Evolutionary conservation across 2,797 vertebrate species (phyloP).

Genomic region (Hafferia zeledoni): DNA sequence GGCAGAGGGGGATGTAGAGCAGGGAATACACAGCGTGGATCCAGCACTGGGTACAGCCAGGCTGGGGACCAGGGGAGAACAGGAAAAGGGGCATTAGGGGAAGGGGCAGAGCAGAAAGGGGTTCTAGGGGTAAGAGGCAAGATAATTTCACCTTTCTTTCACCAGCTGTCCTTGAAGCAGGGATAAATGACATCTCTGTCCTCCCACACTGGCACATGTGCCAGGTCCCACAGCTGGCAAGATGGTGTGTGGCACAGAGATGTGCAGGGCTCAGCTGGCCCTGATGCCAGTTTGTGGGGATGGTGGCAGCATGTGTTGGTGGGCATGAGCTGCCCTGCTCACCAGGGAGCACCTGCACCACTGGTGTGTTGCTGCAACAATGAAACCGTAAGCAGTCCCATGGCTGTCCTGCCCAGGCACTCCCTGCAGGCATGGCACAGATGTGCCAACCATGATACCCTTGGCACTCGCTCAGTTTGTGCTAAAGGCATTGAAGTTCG

Average conservation of each 20-base stretch:
- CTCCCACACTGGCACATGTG: background rate
- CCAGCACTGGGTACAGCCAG: fast-evolving
- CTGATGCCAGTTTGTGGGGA: background rate
- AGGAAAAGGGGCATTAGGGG: background rate
- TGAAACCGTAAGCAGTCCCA: fast-evolving
- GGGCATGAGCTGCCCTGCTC: background rate
- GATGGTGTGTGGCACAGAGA: background rate
- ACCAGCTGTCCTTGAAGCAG: background rate
- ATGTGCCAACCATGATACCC: background rate
- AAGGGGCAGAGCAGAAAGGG: background rate
- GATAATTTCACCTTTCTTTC: background rate
- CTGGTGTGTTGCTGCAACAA: fast-evolving
- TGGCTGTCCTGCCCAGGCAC: background rate
- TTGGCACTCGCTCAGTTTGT: background rate
- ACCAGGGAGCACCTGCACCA: fast-evolving
- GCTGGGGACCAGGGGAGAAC: background rate
- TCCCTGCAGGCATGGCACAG: fast-evolving
- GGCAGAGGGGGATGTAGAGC: background rate
- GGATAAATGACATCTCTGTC: background rate
- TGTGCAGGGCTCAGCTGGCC: background rate
- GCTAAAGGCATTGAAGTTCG: background rate
- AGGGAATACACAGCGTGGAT: background rate
- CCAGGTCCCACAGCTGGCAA: background rate
- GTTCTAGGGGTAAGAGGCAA: background rate
- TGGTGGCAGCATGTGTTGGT: fast-evolving